phyloP scores from a whole-genome alignment of 2,888 invertebrate genomes.

The Nemotelus pantherinus region DNA sequence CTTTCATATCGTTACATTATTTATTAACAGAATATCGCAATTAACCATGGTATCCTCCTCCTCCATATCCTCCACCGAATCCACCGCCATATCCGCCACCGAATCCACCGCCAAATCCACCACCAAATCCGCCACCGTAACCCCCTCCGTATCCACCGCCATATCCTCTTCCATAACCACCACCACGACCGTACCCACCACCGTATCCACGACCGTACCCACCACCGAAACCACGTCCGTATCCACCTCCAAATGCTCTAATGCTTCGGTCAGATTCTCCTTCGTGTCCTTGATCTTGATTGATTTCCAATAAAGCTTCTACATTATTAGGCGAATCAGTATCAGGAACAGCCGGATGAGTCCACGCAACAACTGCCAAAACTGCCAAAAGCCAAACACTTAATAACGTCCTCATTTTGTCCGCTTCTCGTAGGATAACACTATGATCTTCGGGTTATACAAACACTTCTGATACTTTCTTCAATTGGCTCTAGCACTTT shows the following conservation, averaged over 20 bases:
- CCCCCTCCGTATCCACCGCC: too few species aligned
- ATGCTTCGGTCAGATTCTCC: background rate
- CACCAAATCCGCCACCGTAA: background rate
- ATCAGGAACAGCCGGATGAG: background rate
- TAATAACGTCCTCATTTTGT: background rate
- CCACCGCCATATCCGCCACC: constrained; percentile 15
- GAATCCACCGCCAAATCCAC: constrained; percentile 17
- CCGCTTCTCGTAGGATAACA: background rate
- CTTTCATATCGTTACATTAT: too few species aligned
- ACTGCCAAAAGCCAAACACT: background rate
- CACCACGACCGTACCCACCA: constrained; percentile 10
- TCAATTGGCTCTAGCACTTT: background rate
- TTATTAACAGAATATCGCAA: too few species aligned
- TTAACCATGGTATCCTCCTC: background rate
- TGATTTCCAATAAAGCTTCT: background rate
- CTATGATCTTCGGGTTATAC: background rate
- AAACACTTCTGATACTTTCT: background rate
- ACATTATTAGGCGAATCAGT: background rate
- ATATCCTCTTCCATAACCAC: background rate
- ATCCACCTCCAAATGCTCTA: background rate
- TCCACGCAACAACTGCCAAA: background rate
- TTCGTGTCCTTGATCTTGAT: constrained; percentile 20
- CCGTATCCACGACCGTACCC: background rate
- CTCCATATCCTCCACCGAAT: constrained; percentile 25
- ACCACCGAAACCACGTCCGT: background rate